These are phyloP conservation scores for Phalera bucephala DNA, from an alignment of 2,888 invertebrate genomes.

Conservation along the genomic window DNA sequence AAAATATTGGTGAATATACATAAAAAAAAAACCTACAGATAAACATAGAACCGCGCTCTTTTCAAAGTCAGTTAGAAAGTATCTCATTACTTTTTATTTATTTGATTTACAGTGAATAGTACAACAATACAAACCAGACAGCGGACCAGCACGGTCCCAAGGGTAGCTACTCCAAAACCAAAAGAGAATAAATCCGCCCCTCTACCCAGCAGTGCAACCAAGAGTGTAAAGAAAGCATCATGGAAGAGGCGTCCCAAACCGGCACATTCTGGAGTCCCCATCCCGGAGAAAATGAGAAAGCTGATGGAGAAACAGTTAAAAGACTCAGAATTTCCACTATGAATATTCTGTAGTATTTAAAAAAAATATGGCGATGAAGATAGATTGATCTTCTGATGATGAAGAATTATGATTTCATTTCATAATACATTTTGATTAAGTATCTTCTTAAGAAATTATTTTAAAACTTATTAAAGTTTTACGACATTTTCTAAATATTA, in stretches of 20 bases:
- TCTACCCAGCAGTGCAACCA: slow-evolving; percentile 47
- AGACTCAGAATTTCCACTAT: slow-evolving; percentile 42
- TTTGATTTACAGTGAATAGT: slow-evolving; percentile 44
- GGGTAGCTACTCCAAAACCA: slow-evolving; percentile 52
- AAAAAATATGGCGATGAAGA: too few relatives aligned
- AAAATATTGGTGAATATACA: too few relatives aligned
- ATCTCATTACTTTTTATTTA: too few relatives aligned
- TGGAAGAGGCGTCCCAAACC: slow-evolving; percentile 63
- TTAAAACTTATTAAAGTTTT: too few relatives aligned
- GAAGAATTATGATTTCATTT: slow-evolving; percentile 4
- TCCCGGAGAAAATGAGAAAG: slow-evolving; percentile 68
- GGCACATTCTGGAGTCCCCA: slow-evolving; percentile 72
- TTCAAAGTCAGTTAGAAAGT: too few relatives aligned
- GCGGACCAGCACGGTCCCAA: slow-evolving; percentile 50
- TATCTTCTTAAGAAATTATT: slow-evolving; percentile 13
- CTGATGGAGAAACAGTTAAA: slow-evolving; percentile 48
- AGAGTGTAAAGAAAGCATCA: slow-evolving; percentile 53
- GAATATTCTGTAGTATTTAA: too few relatives aligned
- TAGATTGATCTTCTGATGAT: too few relatives aligned
- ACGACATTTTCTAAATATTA: too few relatives aligned
- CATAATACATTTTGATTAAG: too few relatives aligned
- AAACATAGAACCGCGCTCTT: too few relatives aligned
- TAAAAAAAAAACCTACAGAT: too few relatives aligned
- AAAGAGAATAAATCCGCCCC: slow-evolving; percentile 52
- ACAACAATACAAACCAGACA: slow-evolving; percentile 31